These are phyloP conservation scores for Pomatorhinus ruficollis DNA, from an alignment of 2,113 vertebrate species.

Conservation along the genomic window DNA sequence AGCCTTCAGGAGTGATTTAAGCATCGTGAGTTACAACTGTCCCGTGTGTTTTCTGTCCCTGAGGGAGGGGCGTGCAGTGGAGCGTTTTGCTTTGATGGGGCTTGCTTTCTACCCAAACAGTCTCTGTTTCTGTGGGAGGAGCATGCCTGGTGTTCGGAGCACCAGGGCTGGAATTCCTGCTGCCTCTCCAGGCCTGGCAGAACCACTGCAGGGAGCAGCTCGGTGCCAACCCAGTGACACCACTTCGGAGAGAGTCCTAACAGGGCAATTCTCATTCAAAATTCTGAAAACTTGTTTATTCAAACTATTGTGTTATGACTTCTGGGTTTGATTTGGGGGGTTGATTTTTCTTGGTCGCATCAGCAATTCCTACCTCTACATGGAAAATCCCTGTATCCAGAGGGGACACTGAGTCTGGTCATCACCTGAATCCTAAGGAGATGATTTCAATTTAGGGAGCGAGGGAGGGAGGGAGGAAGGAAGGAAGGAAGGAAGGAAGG, in stretches of 20 bases:
- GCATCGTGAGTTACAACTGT: neutral
- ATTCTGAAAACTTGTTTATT: neutral
- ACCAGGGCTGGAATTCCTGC: neutral
- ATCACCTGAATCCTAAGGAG: neutral
- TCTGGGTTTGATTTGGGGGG: neutral
- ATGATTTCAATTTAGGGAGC: too few species aligned
- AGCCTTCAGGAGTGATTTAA: neutral
- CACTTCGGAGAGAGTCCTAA: neutral
- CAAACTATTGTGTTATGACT: neutral
- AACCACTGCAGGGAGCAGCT: neutral
- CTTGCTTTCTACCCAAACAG: neutral
- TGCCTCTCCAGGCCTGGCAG: neutral
- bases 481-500: neutral
- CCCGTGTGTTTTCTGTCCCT: neutral
- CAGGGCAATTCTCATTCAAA: neutral
- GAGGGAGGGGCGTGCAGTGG: neutral
- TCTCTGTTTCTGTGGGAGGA: neutral
- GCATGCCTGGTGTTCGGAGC: neutral
- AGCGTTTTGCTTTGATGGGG: neutral
- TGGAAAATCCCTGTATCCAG: neutral
- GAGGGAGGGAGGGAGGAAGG: too few species aligned
- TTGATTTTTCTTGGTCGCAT: neutral
- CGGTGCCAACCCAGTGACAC: rapidly evolving
- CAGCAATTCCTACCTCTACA: neutral
- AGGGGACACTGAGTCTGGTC: neutral